Evolutionary conservation across 1,140 invertebrate species (phyloP), one percentile per base, ranked within the genome.

Genomic region (Papilio polytes): DNA sequence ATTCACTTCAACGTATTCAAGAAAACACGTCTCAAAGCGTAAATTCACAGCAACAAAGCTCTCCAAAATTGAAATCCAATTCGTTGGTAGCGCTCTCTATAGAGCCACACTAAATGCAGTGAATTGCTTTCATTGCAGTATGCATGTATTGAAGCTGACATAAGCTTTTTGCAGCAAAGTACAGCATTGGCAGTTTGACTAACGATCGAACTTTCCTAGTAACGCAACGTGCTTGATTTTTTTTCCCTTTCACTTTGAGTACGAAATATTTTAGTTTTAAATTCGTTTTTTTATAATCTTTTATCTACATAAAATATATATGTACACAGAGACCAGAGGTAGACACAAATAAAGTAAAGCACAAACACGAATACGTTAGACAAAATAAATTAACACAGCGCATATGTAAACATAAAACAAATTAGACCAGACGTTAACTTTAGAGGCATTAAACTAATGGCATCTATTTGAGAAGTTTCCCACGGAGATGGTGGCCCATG

Each of bases 401-500:
- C 63, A 18, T 15, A 70, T 36, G 26, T 70, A 70, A 70, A 70
- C 63, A 36, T 70, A 31, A 70, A 70, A 70, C 26, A 70, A 70
- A 70, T 70, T 70, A 70, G 26, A 31, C 10, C 63, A 31, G 72
- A 73, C 41, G 46, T 26, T 22, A 51, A 76, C 4, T 26, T 76
- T 76, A 76, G 41, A 76, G 10, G 6, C 74, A 51, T 76, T 26
- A 76, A 53, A 76, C 74, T 46, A 51, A 76, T 76, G 20, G 22
- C 22, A 31, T 48, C 74, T 76, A 76, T 20, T 51, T 76, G 74
- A 76, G 44, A 44, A 20, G 22, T 80, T 79, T 82, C 81, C 81
- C 81, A 82, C 81, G 74, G 72, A 76, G 15, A 18, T 78, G n/a
- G 59, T 81, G 59, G 74, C 44, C 81, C 81, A 82, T 82, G 81